Percentiles rank a stretch among this genome's conserved stretches.
These are phyloP conservation scores for Lamprotornis superbus DNA, from an alignment of 2,113 vertebrate species.

Conservation along the genomic window DNA sequence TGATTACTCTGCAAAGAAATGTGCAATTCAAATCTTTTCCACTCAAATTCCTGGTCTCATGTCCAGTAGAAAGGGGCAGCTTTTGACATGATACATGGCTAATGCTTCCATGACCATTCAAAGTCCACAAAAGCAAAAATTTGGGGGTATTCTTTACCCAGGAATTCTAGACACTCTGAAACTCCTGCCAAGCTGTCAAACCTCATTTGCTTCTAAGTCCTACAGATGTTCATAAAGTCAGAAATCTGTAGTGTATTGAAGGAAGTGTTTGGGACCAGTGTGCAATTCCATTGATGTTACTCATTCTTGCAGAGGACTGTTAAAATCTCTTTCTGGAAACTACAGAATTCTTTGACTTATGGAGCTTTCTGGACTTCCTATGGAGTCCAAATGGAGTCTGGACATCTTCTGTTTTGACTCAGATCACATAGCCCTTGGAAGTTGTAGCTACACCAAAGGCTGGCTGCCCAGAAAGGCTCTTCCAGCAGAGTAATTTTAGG, in stretches of 20 bases:
- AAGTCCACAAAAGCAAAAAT: background rate
- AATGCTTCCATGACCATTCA: background rate
- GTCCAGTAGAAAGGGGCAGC: rapidly evolving
- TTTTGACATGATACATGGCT: background rate
- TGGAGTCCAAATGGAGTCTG: background rate
- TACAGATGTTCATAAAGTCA: background rate
- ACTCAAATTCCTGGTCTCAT: background rate
- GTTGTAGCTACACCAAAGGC: background rate
- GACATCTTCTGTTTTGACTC: background rate
- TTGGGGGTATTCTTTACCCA: background rate
- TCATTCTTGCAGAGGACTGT: background rate
- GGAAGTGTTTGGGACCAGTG: background rate
- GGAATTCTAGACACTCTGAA: background rate
- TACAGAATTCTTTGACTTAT: background rate
- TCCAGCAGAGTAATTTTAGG: background rate
- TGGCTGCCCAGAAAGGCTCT: background rate
- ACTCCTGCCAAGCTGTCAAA: background rate
- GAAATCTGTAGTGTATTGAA: background rate
- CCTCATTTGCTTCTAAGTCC: background rate
- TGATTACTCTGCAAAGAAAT: background rate
- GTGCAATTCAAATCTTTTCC: background rate
- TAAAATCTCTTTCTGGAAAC: background rate
- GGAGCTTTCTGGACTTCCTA: background rate
- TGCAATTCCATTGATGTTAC: background rate
- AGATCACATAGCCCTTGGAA: background rate